These are phyloP conservation scores for Poeciliopsis presidionis DNA, from an alignment of 2,797 vertebrate genomes.

Conservation along the genomic window DNA sequence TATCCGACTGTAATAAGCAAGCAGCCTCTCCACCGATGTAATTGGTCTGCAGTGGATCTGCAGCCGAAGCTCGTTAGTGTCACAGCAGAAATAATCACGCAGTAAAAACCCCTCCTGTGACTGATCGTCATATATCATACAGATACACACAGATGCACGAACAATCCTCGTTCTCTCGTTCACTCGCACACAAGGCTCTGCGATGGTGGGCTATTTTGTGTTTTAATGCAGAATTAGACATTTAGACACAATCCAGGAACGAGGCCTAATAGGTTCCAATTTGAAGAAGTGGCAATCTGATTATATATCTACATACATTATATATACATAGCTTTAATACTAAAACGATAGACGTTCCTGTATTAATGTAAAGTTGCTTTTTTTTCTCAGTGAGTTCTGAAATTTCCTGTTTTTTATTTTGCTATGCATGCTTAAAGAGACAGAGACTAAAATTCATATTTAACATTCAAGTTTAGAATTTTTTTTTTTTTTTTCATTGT, in stretches of 20 bases:
- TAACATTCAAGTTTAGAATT: conserved; percentile 14
- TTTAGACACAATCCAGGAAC: conserved; percentile 57
- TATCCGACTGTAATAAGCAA: conserved; percentile 77
- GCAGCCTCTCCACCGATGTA: conserved; percentile 74
- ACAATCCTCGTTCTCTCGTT: conserved; percentile 46
- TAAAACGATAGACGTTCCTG: not conserved
- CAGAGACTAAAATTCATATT: no score
- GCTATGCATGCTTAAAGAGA: not conserved
- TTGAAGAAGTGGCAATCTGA: conserved; percentile 41
- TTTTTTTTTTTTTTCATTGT: conserved; percentile 1
- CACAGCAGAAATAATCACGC: conserved; percentile 82
- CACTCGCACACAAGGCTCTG: conserved; percentile 13
- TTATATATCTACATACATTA: conserved; percentile 12
- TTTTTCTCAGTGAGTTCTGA: conserved; percentile 2
- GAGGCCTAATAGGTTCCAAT: conserved; percentile 50
- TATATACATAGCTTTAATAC: not conserved
- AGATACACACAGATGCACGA: conserved; percentile 75
- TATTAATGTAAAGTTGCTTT: conserved; percentile 1
- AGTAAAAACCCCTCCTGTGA: conserved; percentile 82
- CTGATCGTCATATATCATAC: conserved; percentile 81
- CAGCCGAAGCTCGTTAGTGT: conserved; percentile 83
- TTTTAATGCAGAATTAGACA: conserved; percentile 70
- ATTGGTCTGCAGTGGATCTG: conserved; percentile 83
- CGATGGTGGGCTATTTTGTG: conserved; percentile 59
- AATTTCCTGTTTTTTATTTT: not conserved